Base-by-base conservation (phyloP, 2,797 vertebrate genomes). In the Alcedo quadribrachys region DNA sequence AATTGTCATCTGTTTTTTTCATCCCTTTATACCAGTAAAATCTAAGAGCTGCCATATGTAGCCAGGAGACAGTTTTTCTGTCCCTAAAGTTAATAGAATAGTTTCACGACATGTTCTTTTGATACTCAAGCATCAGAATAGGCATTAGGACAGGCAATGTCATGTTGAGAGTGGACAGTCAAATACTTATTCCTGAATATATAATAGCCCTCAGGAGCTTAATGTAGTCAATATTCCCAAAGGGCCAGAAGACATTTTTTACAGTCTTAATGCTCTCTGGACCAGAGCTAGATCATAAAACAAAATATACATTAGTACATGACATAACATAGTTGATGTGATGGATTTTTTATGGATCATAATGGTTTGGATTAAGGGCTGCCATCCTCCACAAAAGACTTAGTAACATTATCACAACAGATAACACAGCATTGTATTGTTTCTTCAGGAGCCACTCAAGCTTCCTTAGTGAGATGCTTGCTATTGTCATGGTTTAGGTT, bases 131-230 rank as follows among this genome's bases (percentile, higher is more conserved):
- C 27, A 58, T 51, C 71, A 63, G 57, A 50, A 48, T 48, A 68
- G 22, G 22, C 61, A 46, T 50, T 18, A 60, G 11, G 45, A 82
- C 9, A 74, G 40, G 24, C 51, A 62, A 18, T 70, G 37, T 11
- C 1, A 1, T 33, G 18, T 19, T 67, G 40, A 53, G 48, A 27
- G 43, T 2, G 0, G 45, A 30, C 14, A 40, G 8, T 25, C 42
- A 80, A 2, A 12, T 35, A 22, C 15, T 4, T 40, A 15, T 33
- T 81, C n/a, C 81, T 67, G 37, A 53, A 70, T 57, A 28, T 9
- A 2, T 46, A 53, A n/a, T 15, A 73, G 22, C 12, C 33, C 17
- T 62, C 20, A 24, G 28, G 27, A 58, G 15, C 37, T 51, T 24
- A 20, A 28, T 48, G 45, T 45, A 50, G 12, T 17, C 15, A 4